A percentile compares a stretch with the other conserved stretches of the same genome.
Evolutionary conservation across 2,113 vertebrate species (phyloP).

Genomic region (Mus spicilegus): DNA sequence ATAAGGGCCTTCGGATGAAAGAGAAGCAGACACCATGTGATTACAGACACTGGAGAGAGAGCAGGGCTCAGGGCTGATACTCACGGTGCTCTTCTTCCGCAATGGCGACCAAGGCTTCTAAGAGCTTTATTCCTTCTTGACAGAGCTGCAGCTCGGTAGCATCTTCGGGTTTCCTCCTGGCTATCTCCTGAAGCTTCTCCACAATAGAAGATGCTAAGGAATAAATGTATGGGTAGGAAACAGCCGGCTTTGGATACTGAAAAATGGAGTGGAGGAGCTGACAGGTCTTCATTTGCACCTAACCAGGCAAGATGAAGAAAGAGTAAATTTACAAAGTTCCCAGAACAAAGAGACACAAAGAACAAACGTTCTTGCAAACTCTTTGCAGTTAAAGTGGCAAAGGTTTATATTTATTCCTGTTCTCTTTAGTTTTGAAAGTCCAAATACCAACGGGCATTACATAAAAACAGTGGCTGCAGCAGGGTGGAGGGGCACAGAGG

Average conservation of each 20-base stretch:
- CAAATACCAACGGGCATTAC: not conserved
- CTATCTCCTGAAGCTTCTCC: constrained; percentile 90
- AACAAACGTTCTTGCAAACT: not conserved
- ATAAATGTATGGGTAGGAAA: constrained; percentile 92
- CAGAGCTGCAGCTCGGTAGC: constrained; percentile 90
- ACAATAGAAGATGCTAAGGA: constrained; percentile 90
- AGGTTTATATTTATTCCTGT: constrained; percentile 31
- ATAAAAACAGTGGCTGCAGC: not conserved
- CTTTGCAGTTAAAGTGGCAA: not conserved
- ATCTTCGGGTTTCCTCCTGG: constrained; percentile 90
- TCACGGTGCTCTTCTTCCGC: constrained; percentile 91
- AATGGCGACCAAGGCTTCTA: constrained; percentile 89
- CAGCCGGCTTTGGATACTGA: constrained; percentile 87
- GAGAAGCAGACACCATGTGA: not conserved
- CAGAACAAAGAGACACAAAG: not conserved
- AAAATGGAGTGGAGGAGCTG: constrained; percentile 94
- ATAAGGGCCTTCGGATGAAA: not conserved
- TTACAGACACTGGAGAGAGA: not conserved
- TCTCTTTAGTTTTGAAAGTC: constrained; percentile 44
- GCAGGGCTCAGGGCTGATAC: constrained; percentile 50
- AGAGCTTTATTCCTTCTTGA: constrained; percentile 91
- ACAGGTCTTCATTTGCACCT: constrained; percentile 92
- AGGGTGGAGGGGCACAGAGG: not conserved
- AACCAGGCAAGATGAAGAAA: constrained; percentile 75
- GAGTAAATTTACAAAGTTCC: constrained; percentile 11